These are phyloP conservation scores for Fistularia commersonii DNA, from an alignment of 2,797 vertebrate species.

Conservation along the genomic window DNA sequence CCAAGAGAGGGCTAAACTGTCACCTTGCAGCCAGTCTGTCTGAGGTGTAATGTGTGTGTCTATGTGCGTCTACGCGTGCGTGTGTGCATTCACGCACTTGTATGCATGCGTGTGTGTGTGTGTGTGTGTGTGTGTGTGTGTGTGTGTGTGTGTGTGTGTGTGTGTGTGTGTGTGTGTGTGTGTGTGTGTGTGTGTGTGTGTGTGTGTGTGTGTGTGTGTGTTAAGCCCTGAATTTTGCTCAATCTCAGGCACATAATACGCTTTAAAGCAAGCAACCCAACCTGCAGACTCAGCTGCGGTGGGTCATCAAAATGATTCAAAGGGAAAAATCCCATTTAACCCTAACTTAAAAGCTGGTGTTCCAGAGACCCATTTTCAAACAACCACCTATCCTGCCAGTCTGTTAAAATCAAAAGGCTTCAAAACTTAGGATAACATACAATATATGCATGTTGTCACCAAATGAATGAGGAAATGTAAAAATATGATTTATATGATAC, in stretches of 20 bases:
- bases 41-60: slow-evolving; percentile 21
- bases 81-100: no score
- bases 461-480: slow-evolving; percentile 1
- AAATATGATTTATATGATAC: slow-evolving; percentile 18
- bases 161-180: slow-evolving; percentile 3
- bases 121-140: slow-evolving; percentile 3
- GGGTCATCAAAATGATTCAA: slow-evolving; percentile 78
- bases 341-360: slow-evolving; percentile 67
- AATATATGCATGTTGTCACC: slow-evolving; percentile 27
- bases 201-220: slow-evolving; percentile 20
- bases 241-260: slow-evolving; percentile 70
- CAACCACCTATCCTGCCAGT: slow-evolving; percentile 52
- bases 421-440: slow-evolving; percentile 40
- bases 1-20: slow-evolving; percentile 39
- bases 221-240: slow-evolving; percentile 63
- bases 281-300: slow-evolving; percentile 75
- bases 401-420: slow-evolving; percentile 54
- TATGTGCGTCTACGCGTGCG: no score
- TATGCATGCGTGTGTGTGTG: no score
- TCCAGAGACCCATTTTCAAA: slow-evolving; percentile 64
- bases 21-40: slow-evolving; percentile 39
- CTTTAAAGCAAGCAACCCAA: slow-evolving; percentile 71
- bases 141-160: slow-evolving; percentile 15
- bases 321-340: slow-evolving; percentile 79
- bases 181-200: slow-evolving; percentile 4